A percentile compares a stretch with the other conserved stretches of the same genome.
phyloP scores from a whole-genome alignment of 2,888 invertebrate genomes.

The Merodon equestris region DNA sequence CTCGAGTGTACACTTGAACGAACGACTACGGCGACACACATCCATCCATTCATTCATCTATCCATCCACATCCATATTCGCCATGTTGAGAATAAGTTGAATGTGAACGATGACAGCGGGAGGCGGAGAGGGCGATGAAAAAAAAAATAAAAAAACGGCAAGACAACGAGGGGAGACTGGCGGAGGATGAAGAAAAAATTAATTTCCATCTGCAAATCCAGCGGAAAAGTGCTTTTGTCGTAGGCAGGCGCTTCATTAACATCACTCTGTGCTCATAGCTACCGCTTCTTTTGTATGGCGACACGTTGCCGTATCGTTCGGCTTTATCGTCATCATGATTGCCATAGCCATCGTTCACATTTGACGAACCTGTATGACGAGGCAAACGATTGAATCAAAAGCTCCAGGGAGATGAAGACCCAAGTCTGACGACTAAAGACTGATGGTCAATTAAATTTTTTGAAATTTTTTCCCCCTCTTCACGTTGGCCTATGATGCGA shows the following conservation, averaged over 20 bases:
- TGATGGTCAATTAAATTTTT: conserved; percentile 63
- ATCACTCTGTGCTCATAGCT: conserved; percentile 28
- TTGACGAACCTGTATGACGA: conserved; percentile 44
- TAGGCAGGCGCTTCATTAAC: conserved; percentile 61
- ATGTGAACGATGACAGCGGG: too few species aligned
- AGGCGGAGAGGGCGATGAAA: too few species aligned
- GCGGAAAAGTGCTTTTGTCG: conserved; percentile 67
- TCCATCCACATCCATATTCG: too few species aligned
- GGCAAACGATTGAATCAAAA: neutral
- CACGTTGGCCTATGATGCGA: neutral
- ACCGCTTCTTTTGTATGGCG: neutral
- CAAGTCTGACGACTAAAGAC: conserved; percentile 10
- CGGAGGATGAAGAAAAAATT: conserved; percentile 28
- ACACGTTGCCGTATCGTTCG: neutral
- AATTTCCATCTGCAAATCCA: conserved; percentile 65
- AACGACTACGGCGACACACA: conserved; percentile 3
- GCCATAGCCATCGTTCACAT: too few species aligned
- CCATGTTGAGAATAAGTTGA: neutral
- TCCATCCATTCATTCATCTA: neutral
- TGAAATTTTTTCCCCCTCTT: conserved; percentile 12
- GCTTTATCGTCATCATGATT: conserved; percentile 1
- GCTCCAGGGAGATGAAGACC: neutral
- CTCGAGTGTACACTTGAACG: conserved; percentile 63
- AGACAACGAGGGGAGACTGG: too few species aligned
- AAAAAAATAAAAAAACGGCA: too few species aligned